phyloP scores from a whole-genome alignment of 2,797 vertebrate species.

The Lateolabrax maculatus region DNA sequence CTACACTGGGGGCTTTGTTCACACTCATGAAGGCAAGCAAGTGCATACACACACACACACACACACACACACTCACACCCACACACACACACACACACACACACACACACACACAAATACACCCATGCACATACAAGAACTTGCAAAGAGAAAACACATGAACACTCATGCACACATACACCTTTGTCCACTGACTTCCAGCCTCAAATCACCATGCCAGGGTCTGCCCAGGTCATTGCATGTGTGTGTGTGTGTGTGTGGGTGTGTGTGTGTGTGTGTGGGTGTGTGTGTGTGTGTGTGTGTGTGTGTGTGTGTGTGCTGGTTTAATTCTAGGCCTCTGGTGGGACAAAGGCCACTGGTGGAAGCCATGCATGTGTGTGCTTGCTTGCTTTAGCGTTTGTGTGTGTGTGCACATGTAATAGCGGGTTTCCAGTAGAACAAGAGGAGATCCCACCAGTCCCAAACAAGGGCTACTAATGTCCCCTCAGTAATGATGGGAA shows the following conservation, averaged over 20 bases:
- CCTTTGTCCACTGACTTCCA: slow-evolving; percentile 37
- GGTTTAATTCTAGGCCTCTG: slow-evolving; percentile 52
- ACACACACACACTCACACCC: slow-evolving; percentile 17
- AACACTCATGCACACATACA: slow-evolving; percentile 24
- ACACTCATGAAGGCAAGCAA: slow-evolving; percentile 40
- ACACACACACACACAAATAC: not conserved
- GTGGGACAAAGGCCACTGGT: slow-evolving; percentile 50
- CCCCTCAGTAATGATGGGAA: slow-evolving; percentile 73
- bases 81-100: slow-evolving; percentile 28
- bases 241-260: not conserved
- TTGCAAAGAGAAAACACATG: slow-evolving; percentile 13
- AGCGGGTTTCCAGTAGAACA: slow-evolving; percentile 66
- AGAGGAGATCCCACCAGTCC: slow-evolving; percentile 57
- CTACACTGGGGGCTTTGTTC: slow-evolving; percentile 78
- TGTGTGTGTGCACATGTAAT: slow-evolving; percentile 62
- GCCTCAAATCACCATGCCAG: slow-evolving; percentile 50
- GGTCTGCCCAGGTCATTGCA: slow-evolving; percentile 32
- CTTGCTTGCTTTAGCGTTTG: slow-evolving; percentile 29
- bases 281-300: slow-evolving; percentile 13
- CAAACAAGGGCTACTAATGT: slow-evolving; percentile 65
- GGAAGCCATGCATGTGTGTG: slow-evolving; percentile 51
- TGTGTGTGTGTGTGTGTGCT: slow-evolving; percentile 9
- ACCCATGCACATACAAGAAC: slow-evolving; percentile 8
- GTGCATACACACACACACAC: slow-evolving; percentile 19
- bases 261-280: slow-evolving; percentile 9